Conservation (phyloP, 2,797 vertebrate genomes). For the Aphelocoma californica region DNA sequence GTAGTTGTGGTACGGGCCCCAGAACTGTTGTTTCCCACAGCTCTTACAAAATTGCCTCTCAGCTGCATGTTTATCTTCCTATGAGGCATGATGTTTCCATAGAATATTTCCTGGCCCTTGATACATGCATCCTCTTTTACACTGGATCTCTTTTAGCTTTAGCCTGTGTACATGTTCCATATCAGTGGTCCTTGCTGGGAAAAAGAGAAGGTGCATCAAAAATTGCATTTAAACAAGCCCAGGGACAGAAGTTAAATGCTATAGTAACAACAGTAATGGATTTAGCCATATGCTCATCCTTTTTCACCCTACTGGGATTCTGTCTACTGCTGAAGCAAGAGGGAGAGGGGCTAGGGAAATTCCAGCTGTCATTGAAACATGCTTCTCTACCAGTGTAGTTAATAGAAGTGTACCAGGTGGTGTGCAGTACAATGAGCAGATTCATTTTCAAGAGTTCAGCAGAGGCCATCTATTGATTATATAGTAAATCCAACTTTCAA, state of each 20-base stretch:
- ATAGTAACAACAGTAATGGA: neutral
- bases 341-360: neutral
- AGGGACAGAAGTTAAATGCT: neutral
- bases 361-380: neutral
- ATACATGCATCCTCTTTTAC: neutral
- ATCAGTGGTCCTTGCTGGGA: neutral
- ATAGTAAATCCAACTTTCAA: neutral
- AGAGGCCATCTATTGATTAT: neutral
- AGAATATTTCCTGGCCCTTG: neutral
- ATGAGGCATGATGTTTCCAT: neutral
- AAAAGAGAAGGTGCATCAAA: neutral
- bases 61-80: neutral
- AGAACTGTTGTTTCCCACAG: neutral
- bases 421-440: neutral
- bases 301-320: neutral
- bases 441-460: neutral
- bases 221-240: slow-evolving; percentile 15
- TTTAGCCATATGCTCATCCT: slow-evolving; percentile 3
- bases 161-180: neutral
- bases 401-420: neutral
- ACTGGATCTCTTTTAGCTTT: neutral
- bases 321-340: neutral
- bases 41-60: neutral
- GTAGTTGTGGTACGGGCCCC: neutral
- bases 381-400: neutral